Base-by-base conservation (phyloP, 2,797 vertebrate genomes). In the Anomalospiza imberbis region DNA sequence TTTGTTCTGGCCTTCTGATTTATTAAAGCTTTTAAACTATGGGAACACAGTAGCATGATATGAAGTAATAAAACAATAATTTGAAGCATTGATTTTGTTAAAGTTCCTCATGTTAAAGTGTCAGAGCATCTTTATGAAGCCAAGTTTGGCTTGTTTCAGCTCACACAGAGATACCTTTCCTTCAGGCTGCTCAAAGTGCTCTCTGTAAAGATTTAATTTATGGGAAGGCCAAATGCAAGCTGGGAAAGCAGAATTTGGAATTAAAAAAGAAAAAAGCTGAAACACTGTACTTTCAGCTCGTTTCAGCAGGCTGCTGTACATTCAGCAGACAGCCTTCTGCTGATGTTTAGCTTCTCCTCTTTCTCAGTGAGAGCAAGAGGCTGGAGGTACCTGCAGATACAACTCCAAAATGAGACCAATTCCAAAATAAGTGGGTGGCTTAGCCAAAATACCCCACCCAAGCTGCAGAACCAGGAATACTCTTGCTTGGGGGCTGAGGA, bases 161-260 rank as follows among this genome's bases (percentile, higher is more conserved):
- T 68, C n/a, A 72, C 0, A 0, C 8, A 81, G 18, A 1, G 26
- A 60, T 22, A 13, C 7, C 11, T 62, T 86, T 53, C 20, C 40
- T 38, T 19, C 6, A 50, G 9, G 15, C 31, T 70, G 13, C 38
- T 79, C 22, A 29, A 57, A 68, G 18, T 10, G 13, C 17, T 61
- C 29, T 22, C 40, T 26, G 25, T 10, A 29, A 74, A 58, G 10
- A 38, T 22, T 31, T 70, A 17, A 40, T 34, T 53, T 66, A 19
- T 6, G 11, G 7, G 17, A 88, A 83, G 53, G 20, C 21, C 57
- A 81, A 74, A 73, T 58, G 12, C 26, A 47, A 18, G 5, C 6
- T 21, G 7, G n/a, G 21, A 77, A 44, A 62, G 68, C 9, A 73
- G 50, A 45, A 45, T 42, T 54, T 40, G 11, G 28, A 80, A 47